Evolutionary conservation across 2,888 invertebrate species (phyloP).

Genomic region (Apamea monoglypha): DNA sequence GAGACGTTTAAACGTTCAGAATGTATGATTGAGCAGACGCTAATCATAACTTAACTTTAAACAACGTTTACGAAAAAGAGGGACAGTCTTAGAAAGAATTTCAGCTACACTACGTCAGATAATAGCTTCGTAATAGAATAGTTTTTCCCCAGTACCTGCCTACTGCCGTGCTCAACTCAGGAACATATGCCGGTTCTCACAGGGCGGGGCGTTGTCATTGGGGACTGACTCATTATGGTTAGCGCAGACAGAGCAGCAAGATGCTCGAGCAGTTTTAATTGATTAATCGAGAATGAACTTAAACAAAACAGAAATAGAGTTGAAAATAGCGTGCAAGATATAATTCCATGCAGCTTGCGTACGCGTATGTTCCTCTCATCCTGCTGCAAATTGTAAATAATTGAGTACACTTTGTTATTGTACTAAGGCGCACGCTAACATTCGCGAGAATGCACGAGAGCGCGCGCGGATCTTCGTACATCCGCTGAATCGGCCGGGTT

Average conservation of each 20-base stretch:
- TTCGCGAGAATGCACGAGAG: background rate
- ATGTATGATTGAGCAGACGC: background rate
- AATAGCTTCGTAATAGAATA: constrained; percentile 11
- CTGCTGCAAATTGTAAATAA: background rate
- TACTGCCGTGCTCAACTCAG: constrained; percentile 18
- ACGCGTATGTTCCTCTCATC: background rate
- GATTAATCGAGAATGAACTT: background rate
- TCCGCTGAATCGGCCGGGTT: background rate
- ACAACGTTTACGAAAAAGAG: background rate
- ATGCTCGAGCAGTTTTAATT: constrained; percentile 15
- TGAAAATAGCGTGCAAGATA: background rate
- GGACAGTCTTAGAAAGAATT: background rate
- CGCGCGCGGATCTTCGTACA: background rate
- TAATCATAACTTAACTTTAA: background rate
- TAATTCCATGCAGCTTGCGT: background rate
- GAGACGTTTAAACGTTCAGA: background rate
- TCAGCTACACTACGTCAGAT: background rate
- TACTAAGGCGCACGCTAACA: background rate
- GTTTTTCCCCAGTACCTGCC: constrained; percentile 14
- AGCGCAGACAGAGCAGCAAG: background rate
- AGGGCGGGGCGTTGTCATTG: constrained; percentile 34
- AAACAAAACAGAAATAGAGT: background rate
- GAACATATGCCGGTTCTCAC: constrained; percentile 51
- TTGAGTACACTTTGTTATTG: background rate
- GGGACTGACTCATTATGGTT: constrained; percentile 20